Base-by-base conservation (phyloP, 2,797 vertebrate species). In the Silurus lanzhouensis region DNA sequence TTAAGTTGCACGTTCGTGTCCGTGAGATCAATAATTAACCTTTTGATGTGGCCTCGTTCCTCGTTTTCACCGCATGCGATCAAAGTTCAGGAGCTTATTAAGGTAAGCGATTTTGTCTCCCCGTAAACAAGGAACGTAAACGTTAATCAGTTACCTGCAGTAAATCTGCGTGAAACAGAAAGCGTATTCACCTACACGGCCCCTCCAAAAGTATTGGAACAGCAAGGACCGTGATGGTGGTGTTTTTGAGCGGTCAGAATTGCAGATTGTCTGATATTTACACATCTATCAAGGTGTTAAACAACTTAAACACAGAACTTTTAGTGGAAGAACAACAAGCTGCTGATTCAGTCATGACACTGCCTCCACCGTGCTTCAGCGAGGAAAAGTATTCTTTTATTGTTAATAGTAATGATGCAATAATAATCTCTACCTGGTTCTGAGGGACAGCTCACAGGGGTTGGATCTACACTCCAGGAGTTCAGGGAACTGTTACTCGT, bases 351-450 rank as follows among this genome's bases (percentile, higher is more conserved):
- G 31, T 9, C 52, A 76, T 76, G 52, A 20, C 14, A 57, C n/a
- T 57, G 25, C 72, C n/a, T 75, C n/a, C 48, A 25, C n/a, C 6
- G 1, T 15, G 3, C n/a, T 25, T 55, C 46, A 75, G 22, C 22
- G 2, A 74, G 31, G 31, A 38, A 38, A 38, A 38, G 38, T 38
- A 5, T 38, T 38, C 2, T 38, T 38, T 38, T 38, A 38, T 38
- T 38, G 4, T 38, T 38, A 38, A 38, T 38, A 38, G 4, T 38
- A 38, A 5, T 38, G 38, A 38, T 38, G 38, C 38, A 38, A 38
- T 38, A 38, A 38, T 38, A 38, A 38, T 52, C 78, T 75, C 68
- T 92, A 95, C 94, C 94, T 93, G 91, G 60, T 13, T 71, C 83
- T 0, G 85, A 44, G 58, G 66, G 68, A 52, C 31, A 61, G n/a